Base-by-base conservation (phyloP, 2,113 vertebrate species). In the Ameiurus melas region DNA sequence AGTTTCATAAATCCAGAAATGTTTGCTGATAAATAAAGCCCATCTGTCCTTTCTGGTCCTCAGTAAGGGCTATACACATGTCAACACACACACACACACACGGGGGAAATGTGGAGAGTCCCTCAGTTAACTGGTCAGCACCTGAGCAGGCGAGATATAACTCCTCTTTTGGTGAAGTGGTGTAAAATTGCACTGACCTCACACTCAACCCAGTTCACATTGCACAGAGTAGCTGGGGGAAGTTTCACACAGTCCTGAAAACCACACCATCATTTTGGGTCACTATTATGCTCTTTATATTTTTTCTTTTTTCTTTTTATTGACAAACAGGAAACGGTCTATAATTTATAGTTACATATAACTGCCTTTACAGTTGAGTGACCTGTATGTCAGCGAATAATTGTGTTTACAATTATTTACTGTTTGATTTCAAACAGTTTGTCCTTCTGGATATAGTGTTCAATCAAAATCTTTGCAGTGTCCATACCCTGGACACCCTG, bases 101-200 rank as follows among this genome's bases (percentile, higher is more conserved):
- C 66, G 68, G 66, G 73, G 89, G 87, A 90, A 91, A 93, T 91
- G 86, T 75, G 91, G 82, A 90, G 33, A 8, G 53, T 73, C 70
- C 82, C 84, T 90, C 16, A 12, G 92, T 92, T 92, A 94, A 92
- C 81, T 95, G 94, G 94, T 93, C 89, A 83, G 91, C 95, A 93
- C 94, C 95, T 95, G 90, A 89, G 90, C 88, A 79, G 89, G 93
- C 91, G 89, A 93, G 93, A 90, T 93, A 93, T 77, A 82, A 83
- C 71, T 83, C 92, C 90, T 90, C 93, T 95, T 91, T 92, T 84
- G 89, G 90, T 90, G 89, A 90, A 90, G 47, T 88, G 91, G 93
- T 94, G 95, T 96, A 95, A 93, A 92, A 94, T 96, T 96, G 94
- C 95, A 88, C 93, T 95, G 96, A 96, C 96, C 95, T 92, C 47